Base-by-base conservation (phyloP, 2,113 vertebrate genomes). In the Spea bombifrons region DNA sequence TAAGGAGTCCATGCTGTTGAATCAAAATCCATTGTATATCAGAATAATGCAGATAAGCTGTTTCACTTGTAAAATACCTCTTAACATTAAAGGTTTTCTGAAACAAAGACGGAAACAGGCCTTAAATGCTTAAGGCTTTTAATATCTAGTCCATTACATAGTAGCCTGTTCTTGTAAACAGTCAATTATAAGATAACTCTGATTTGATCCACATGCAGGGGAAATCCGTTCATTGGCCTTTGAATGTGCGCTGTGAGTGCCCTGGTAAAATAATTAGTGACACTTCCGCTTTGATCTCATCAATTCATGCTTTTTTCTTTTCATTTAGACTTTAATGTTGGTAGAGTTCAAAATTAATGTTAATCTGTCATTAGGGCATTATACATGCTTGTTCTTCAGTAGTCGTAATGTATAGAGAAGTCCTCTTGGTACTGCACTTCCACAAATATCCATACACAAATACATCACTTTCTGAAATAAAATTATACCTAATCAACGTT, bases 91-190 rank as follows among this genome's bases (percentile, higher is more conserved):
- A 88, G 86, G 85, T 84, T 86, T 91, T 90, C 91, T 94, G 86
- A 87, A 92, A 90, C 87, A 92, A 89, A 88, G 90, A 91, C 93
- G 94, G 96, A 94, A 94, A 94, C 89, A 85, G 83, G 84, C 94
- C 96, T 96, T 95, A 96, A 97, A 96, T 91, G 94, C 92, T 94
- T 92, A 86, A 91, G 91, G 94, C 94, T 74, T 96, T 97, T 97
- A 96, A 97, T 97, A 96, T 96, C 94, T 95, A 95, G 93, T 96
- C 95, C 95, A 97, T 99, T 97, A 97, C 88, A 87, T 93, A 87
- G 90, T 92, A 94, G 93, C 93, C 87, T 88, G 92, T 93, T 90
- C 95, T 94, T 94, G 95, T 98, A 98, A 98, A 99, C 94, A 96
- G 94, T 96, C 96, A 97, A 96, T 97, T 97, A 98, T 93, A 87